Conservation (phyloP, 2,113 vertebrate species). For the Elachura formosa region DNA sequence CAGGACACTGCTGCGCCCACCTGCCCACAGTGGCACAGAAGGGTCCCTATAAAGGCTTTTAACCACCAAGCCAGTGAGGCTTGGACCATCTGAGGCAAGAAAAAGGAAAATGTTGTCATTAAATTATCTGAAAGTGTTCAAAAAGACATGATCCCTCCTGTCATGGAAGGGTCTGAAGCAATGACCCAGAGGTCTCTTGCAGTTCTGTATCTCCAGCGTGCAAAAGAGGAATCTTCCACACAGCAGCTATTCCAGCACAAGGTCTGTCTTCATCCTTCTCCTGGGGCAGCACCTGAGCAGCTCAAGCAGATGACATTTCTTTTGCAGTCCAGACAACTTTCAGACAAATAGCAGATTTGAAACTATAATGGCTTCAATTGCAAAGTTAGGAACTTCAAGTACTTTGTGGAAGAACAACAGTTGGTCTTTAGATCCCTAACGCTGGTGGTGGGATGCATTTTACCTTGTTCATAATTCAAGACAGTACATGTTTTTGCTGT, state of each 20-base stretch:
- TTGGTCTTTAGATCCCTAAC: not conserved
- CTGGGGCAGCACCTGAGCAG: not conserved
- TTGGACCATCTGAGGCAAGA: not conserved
- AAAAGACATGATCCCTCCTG: not conserved
- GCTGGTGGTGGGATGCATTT: accelerated
- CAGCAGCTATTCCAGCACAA: not conserved
- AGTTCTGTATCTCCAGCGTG: accelerated
- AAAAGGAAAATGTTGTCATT: not conserved
- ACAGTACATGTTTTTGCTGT: not conserved
- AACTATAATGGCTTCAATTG: not conserved
- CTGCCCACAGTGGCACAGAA: not conserved
- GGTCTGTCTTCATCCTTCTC: not conserved
- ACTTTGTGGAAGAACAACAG: not conserved
- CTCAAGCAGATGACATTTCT: not conserved
- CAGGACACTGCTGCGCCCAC: accelerated
- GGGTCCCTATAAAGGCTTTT: not conserved
- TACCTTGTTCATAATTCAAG: not conserved
- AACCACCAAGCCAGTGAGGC: not conserved
- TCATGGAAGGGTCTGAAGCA: not conserved
- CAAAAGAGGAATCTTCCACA: not conserved
- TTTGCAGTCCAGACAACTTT: not conserved
- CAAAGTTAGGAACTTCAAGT: not conserved
- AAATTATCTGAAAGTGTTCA: not conserved
- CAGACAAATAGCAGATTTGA: not conserved
- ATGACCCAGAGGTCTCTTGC: not conserved